phyloP scores from a whole-genome alignment of 2,113 vertebrate genomes.

The Anser brachyrhynchus region DNA sequence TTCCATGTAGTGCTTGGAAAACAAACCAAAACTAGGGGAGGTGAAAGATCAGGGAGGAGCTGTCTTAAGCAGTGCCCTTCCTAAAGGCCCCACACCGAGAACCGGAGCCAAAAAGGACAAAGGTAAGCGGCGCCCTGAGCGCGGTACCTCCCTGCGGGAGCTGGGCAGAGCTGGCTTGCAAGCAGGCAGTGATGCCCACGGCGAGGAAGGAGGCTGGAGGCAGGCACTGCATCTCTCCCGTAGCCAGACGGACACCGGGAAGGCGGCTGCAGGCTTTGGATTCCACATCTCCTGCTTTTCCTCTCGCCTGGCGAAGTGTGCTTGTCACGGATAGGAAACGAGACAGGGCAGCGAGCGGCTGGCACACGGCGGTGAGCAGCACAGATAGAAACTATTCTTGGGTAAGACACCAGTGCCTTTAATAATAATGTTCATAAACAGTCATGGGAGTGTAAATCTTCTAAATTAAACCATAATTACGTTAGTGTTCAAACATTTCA shows the following conservation, averaged over 20 bases:
- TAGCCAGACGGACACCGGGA: neutral
- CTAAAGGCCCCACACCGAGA: neutral
- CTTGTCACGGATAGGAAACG: neutral
- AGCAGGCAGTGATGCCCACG: rapidly evolving
- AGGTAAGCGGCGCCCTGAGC: neutral
- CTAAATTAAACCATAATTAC: neutral
- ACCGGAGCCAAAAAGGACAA: neutral
- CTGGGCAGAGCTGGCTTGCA: neutral
- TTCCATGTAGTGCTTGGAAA: neutral
- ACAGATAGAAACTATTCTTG: neutral
- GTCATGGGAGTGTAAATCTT: neutral
- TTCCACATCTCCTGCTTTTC: neutral
- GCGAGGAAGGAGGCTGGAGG: neutral
- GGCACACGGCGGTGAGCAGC: neutral
- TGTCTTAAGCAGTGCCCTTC: neutral
- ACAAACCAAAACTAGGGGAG: neutral
- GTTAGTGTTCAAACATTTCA: neutral
- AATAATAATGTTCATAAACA: neutral
- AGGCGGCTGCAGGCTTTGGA: neutral
- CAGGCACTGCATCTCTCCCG: rapidly evolving
- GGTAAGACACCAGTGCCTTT: neutral
- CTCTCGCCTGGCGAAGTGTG: neutral
- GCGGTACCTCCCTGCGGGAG: rapidly evolving
- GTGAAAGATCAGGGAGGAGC: neutral
- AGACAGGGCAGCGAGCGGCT: neutral